Base-by-base conservation (phyloP, 2,113 vertebrate species). In the Lepus europaeus region DNA sequence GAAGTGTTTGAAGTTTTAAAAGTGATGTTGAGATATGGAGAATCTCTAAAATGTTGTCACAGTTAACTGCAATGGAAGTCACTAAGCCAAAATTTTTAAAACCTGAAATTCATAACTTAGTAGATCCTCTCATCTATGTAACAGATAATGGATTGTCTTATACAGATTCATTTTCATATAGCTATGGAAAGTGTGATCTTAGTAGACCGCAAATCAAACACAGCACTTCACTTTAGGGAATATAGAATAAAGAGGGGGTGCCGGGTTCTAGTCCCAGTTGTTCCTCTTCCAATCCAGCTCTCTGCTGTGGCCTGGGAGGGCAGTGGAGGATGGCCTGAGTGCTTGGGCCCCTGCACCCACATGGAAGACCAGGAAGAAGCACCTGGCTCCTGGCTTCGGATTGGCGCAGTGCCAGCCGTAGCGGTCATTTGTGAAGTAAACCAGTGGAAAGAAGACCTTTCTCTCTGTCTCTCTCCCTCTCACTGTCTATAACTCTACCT, bases 1-100 rank as follows among this genome's bases (percentile, higher is more conserved):
- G 77, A 90, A n/a, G 29, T 36, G 80, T 64, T 92, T 82, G 84
- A 51, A 74, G 63, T 74, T 97, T 89, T 81, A 73, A 61, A 89
- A 69, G 23, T 53, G 9, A 45, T 59, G 16, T 51, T 79, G 61
- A 91, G 12, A 45, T 73, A 31, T 33, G 45, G 17, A 61, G 3
- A 8, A 76, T 84, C 23, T 63, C 64, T 92, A 85, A 95, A 91
- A 89, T 36, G 8, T 33, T 95, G 33, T 63, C 56, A 91, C 6
- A 70, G 39, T 89, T 87, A 94, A 80, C 29, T 78, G 11, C 91
- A 92, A 72, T 27, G 95, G 76, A 94, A 27, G 11, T n/a, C 91
- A 51, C 14, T 85, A 31, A 59, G 22, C 3, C 56, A 84, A 68
- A 64, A 63, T 96, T 86, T 81, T 27, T 20, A 68, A 94, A 88